Evolutionary conservation across 2,888 invertebrate species (phyloP), one percentile per base, ranked within the genome.

Genomic region (Protophormia terraenovae): DNA sequence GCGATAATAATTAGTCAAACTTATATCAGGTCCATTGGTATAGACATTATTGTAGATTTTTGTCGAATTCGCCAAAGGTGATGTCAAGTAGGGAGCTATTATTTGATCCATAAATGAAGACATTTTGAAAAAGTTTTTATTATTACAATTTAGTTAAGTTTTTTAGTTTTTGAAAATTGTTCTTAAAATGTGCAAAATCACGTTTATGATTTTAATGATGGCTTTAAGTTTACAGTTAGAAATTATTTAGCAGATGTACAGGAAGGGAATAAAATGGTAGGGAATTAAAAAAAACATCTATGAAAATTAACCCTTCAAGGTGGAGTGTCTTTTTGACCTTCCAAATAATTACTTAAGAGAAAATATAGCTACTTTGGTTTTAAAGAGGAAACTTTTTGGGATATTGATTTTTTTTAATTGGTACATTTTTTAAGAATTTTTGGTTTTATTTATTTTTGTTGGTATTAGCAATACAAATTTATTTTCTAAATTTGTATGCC

Each of bases 141-240:
- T 41, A 19, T 45, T 4, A 24, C 12, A 29, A 5, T 58, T 38
- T 24, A 14, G 19, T 27, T 32, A 47, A 41, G 3, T 41, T 7
- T 7, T 32, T 8, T 32, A 32, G 41, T 41, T 10, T 41, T 41
- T 27, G 1, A 24, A 4, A 12, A 10, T 12, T 1, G 2, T 16
- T 53, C 14, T 3, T 24, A 22, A 41, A 29, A 3, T 29, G 27
- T 22, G 1, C 19, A n/a, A 32, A 35, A 53, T 58, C 69, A 69
- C 35, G 32, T 16, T 60, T 69, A 16, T 22, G n/a, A n/a, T 19
- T 22, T 47, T 29, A 22, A 12, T 53, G n/a, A 38, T 41, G 41
- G 55, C 55, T 7, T 75, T 38, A 41, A 22, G 41, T 69, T 50
- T 62, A 79, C 79, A 64, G 79, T 79, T 79, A 79, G 19, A 79